phyloP scores from a whole-genome alignment of 2,113 vertebrate genomes.

The Orientallactaga bullata region DNA sequence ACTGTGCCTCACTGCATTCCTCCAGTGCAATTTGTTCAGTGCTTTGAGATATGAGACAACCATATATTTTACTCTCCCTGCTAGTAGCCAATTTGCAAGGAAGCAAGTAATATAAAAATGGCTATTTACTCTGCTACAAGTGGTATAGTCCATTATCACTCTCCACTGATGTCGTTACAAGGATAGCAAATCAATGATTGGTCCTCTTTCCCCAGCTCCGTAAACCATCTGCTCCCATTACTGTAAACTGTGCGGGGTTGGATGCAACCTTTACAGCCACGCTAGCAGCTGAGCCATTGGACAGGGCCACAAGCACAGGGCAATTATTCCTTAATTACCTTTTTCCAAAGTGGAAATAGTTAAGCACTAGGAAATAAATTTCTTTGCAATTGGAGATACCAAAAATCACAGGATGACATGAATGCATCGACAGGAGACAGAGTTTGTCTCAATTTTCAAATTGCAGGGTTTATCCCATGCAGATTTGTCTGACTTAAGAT shows the following conservation, averaged over 20 bases:
- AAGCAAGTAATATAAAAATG: constrained; percentile 87
- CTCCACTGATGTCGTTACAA: constrained; percentile 79
- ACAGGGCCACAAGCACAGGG: constrained; percentile 27
- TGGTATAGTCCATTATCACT: constrained; percentile 86
- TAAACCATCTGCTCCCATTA: constrained; percentile 84
- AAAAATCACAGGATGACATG: constrained; percentile 19
- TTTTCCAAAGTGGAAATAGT: constrained; percentile 63
- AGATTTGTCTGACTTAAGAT: constrained; percentile 36
- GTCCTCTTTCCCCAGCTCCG: constrained; percentile 83
- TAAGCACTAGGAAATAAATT: constrained; percentile 39
- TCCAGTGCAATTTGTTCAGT: constrained; percentile 79
- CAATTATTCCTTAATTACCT: constrained; percentile 77
- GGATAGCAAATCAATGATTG: constrained; percentile 87
- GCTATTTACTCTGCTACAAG: constrained; percentile 86
- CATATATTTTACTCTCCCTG: constrained; percentile 81
- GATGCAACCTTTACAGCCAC: constrained; percentile 63
- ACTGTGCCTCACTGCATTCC: constrained; percentile 58
- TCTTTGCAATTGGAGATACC: constrained; percentile 19
- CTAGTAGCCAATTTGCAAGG: constrained; percentile 86
- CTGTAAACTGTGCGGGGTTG: constrained; percentile 70
- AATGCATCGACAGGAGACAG: constrained; percentile 33
- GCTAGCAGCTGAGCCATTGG: constrained; percentile 66
- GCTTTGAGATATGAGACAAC: constrained; percentile 78
- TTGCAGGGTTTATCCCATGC: neutral
- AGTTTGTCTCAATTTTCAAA: constrained; percentile 62